Evolutionary conservation across 2,888 invertebrate genomes (phyloP), one percentile per base, ranked within the genome.

Genomic region (Molanna angustata): DNA sequence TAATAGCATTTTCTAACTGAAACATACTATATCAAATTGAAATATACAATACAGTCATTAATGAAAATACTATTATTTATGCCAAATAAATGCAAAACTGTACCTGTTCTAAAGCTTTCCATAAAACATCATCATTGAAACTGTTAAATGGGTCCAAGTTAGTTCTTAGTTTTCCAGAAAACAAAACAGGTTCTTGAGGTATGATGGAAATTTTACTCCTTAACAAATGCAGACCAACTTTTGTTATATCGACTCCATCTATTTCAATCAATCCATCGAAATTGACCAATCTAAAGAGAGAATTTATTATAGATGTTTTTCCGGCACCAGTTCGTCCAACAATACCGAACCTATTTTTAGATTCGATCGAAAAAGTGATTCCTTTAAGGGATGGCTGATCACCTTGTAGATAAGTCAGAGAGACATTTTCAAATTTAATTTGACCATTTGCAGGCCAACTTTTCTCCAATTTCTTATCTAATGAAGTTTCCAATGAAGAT

Each of bases 131-230:
- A 63, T 94, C 94, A 0, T 79, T 69, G 63, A 85, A 87, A 60
- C 86, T 80, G 52, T 86, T 79, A 63, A 88, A 88, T 0, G 89
- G 90, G 71, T 90, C 90, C 56, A 90, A 71, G 67, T 90, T 90
- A 64, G 85, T 85, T 27, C 94, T 80, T 68, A 95, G 75, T 0
- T 87, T 86, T 2, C 94, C 94, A 35, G 90, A 88, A 66, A 95
- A 90, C n/a, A 92, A 67, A 3, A 91, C 86, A 0, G 90, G 90
- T 64, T 90, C 90, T 74, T 91, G 84, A 1, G 84, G 83, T 57
- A 84, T 84, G 39, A 84, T 83, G 13, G 83, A 80, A 56, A 84
- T 73, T 58, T 79, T 80, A 51, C 79, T 75, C 16, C 84, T 72
- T 70, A 53, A 78, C 74, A 49, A 80, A 78, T 18, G 79, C 17